A percentile compares a stretch with the other conserved stretches of the same genome.
phyloP scores from a whole-genome alignment of 2,797 vertebrate genomes.

The Hoplostethus mediterraneus region DNA sequence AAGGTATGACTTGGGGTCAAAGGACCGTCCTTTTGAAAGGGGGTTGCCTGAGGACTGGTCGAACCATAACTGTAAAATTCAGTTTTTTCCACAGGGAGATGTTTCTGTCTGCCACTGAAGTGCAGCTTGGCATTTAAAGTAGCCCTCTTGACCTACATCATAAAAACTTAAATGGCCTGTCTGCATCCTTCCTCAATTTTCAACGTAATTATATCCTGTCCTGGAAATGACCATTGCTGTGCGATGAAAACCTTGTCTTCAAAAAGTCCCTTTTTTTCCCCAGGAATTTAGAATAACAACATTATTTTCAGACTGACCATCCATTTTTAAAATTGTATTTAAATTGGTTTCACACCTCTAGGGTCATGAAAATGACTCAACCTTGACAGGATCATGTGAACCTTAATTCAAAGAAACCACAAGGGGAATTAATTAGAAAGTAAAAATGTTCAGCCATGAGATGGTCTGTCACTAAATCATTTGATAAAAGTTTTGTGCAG shows the following conservation, averaged over 20 bases:
- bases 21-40: conserved; percentile 3
- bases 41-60: neutral
- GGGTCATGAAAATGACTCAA: no score
- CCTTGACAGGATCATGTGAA: no score
- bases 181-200: neutral
- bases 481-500: neutral
- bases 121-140: conserved; percentile 8
- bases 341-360: no score
- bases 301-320: neutral
- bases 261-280: neutral
- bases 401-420: no score
- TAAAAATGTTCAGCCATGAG: no score
- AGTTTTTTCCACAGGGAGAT: neutral
- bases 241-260: neutral
- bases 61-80: neutral
- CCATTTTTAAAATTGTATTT: no score
- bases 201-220: neutral
- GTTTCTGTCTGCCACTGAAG: neutral
- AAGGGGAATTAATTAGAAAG: no score
- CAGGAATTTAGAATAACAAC: neutral
- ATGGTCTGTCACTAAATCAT: neutral
- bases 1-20: neutral
- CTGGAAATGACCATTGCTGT: neutral
- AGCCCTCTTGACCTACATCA: neutral
- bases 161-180: neutral